Conservation (phyloP, 2,113 vertebrate genomes). For the Leuciscus idus region DNA sequence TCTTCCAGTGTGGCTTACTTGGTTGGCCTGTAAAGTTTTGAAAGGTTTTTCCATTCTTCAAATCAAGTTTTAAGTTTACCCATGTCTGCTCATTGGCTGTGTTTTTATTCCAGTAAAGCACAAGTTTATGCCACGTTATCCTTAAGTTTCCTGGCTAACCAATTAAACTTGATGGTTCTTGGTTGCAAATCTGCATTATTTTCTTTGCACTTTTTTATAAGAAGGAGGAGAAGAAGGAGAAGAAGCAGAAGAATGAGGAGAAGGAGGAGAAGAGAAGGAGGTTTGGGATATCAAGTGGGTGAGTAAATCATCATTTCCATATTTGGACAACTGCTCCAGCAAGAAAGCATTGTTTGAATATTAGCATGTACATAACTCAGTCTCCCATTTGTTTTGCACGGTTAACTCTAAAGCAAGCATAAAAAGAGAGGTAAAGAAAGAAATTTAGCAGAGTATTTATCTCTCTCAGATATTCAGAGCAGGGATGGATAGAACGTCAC, state of each 20-base stretch:
- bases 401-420: background rate
- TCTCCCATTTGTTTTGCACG: background rate
- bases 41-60: background rate
- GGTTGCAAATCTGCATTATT: background rate
- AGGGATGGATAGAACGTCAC: slow-evolving; percentile 13
- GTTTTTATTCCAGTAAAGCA: background rate
- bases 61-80: background rate
- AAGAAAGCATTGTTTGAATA: background rate
- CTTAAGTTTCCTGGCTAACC: background rate
- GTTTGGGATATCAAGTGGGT: background rate
- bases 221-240: no score
- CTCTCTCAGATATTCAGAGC: slow-evolving; percentile 19
- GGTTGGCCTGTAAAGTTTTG: background rate
- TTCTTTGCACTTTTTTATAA: background rate
- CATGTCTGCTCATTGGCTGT: background rate
- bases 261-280: background rate
- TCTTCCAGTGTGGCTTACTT: background rate
- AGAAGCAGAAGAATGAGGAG: no score
- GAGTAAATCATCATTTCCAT: background rate
- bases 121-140: background rate
- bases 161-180: background rate
- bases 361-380: background rate
- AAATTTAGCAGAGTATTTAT: slow-evolving; percentile 37
- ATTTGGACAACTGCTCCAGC: background rate
- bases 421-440: background rate